Base-by-base conservation (phyloP, 2,113 vertebrate genomes). In the Pterophyllum scalare region DNA sequence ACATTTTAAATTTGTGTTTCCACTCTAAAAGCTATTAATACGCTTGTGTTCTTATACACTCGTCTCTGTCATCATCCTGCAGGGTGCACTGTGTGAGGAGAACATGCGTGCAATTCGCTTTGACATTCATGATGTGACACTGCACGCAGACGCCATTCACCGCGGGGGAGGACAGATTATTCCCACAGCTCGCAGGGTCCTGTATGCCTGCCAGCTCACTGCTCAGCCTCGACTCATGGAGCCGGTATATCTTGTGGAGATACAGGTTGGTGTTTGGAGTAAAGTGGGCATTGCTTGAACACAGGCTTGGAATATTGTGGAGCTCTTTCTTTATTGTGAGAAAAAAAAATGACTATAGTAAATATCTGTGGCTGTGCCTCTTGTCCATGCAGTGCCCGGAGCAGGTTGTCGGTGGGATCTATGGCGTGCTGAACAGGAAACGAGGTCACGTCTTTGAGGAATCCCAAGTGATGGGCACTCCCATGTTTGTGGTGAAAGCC, bases 141-240 rank as follows among this genome's bases (percentile, higher is more conserved):
- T 99, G 87, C 97, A 99, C 0, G 95, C 98, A 0, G 97, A 99
- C 0, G 97, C 98, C 85, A 99, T 98, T 91, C 98, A 99, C 91
- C 97, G 97, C 0, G 97, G 98, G 0, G 97, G 98, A 0, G 97
- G 98, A n/a, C 98, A 99, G 95, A 99, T 99, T 93, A 99, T 99
- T 77, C 97, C 97, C 83, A 98, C 98, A 0, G 97, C 97, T 1
- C 95, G 97, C 40, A 95, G 97, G 57, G 97, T 97, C 86, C 95
- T 99, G 19, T 99, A 98, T 0, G 98, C 98, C 84, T 97, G 96
- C 0, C 96, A 98, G 94, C 96, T 99, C 59, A 98, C 97, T 0
- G 97, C 98, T 5, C 94, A 97, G 94, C 98, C 97, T 0, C 94
- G 97, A 49, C 96, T 99, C 79, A 97, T 98, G 96, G 98, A 99